phyloP scores from a whole-genome alignment of 2,797 vertebrate genomes.

The Pygocentrus nattereri region DNA sequence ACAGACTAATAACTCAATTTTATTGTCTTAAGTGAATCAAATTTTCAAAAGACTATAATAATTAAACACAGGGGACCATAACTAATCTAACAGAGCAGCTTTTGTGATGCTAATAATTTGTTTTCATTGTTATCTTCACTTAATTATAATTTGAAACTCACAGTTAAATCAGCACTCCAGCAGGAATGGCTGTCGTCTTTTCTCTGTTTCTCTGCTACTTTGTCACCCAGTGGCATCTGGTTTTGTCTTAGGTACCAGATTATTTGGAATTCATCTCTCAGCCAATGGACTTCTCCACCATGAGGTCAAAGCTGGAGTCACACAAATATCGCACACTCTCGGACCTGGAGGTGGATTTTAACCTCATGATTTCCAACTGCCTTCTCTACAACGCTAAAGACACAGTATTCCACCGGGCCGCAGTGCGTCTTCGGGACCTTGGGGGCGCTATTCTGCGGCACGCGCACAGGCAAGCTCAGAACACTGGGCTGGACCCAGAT shows the following conservation, averaged over 20 bases:
- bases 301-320: constrained; percentile 88
- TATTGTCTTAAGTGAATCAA: not conserved
- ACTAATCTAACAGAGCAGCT: not conserved
- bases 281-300: constrained; percentile 93
- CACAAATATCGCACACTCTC: constrained; percentile 86
- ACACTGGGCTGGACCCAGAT: constrained; percentile 84
- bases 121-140: not conserved
- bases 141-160: constrained; percentile 16
- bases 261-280: constrained; percentile 90
- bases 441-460: constrained; percentile 87
- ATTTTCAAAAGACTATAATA: not conserved
- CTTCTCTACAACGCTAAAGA: constrained; percentile 91
- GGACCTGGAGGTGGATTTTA: constrained; percentile 91
- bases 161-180: not conserved
- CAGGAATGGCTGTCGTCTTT: not conserved
- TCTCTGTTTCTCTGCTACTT: not conserved
- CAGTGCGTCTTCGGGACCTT: constrained; percentile 84
- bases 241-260: constrained; percentile 84
- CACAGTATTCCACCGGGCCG: constrained; percentile 90
- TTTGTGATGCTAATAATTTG: not conserved
- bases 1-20: not conserved
- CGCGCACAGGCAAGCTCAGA: constrained; percentile 86
- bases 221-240: not conserved
- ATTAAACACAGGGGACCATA: not conserved
- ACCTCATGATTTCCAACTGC: constrained; percentile 92